These are phyloP conservation scores for Suricata suricatta DNA, from an alignment of 2,113 vertebrate species.

Conservation along the genomic window DNA sequence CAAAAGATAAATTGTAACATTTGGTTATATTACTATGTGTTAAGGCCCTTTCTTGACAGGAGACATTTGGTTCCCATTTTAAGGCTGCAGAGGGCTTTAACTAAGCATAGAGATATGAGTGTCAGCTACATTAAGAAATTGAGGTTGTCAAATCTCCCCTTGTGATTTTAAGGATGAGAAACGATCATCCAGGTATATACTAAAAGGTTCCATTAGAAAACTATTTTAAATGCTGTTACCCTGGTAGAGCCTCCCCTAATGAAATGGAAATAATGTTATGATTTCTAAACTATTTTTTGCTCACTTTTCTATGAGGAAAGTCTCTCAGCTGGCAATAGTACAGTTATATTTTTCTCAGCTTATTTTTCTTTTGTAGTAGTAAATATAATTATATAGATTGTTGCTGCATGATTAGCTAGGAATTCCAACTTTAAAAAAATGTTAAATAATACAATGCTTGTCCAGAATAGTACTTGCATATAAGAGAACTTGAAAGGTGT, in stretches of 20 bases:
- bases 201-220: conserved; percentile 63
- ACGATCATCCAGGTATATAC: conserved; percentile 29
- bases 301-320: conserved; percentile 7
- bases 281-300: conserved; percentile 46
- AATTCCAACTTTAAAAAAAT: not conserved
- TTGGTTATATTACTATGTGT: conserved; percentile 77
- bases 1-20: conserved; percentile 73
- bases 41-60: conserved; percentile 71
- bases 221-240: conserved; percentile 50
- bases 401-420: not conserved
- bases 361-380: not conserved
- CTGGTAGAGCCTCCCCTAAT: conserved; percentile 5
- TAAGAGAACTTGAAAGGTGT: not conserved
- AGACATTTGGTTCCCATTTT: conserved; percentile 71
- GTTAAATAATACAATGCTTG: not conserved
- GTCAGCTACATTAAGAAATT: conserved; percentile 66
- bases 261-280: conserved; percentile 52
- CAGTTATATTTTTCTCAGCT: conserved; percentile 10
- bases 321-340: not conserved
- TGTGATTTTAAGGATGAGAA: conserved; percentile 45
- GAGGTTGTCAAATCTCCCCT: conserved; percentile 63
- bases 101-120: conserved; percentile 30
- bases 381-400: not conserved
- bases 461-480: not conserved
- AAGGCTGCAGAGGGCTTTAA: conserved; percentile 66